A percentile compares a stretch with the other conserved stretches of the same genome.
These are phyloP conservation scores for Papilio aristodemus DNA, from an alignment of 1,140 invertebrate genomes.

Conservation along the genomic window DNA sequence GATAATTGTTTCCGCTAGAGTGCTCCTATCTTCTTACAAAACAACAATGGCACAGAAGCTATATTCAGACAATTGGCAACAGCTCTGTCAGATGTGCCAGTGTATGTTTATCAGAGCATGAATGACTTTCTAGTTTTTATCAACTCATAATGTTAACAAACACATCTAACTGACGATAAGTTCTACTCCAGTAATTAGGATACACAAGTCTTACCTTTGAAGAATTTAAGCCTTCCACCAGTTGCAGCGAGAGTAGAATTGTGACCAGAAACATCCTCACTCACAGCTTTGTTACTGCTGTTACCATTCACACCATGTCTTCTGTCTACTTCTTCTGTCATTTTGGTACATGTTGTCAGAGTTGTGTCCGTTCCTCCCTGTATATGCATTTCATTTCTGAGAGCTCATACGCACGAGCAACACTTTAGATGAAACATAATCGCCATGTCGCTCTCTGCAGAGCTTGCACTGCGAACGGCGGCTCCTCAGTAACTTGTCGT, in stretches of 20 bases:
- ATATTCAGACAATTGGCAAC: constrained; percentile 68
- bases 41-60: constrained; percentile 71
- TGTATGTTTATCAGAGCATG: constrained; percentile 79
- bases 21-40: constrained; percentile 61
- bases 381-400: constrained; percentile 81
- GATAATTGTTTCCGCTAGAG: constrained; percentile 51
- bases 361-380: constrained; percentile 80
- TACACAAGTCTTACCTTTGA: constrained; percentile 78
- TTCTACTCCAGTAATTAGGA: background rate
- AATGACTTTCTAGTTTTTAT: constrained; percentile 78
- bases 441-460: constrained; percentile 66
- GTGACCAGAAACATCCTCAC: constrained; percentile 66
- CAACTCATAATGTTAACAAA: constrained; percentile 28
- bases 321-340: constrained; percentile 84
- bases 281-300: constrained; percentile 78
- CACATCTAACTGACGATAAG: constrained; percentile 1
- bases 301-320: constrained; percentile 84
- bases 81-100: constrained; percentile 66
- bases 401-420: constrained; percentile 69
- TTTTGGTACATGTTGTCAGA: constrained; percentile 85
- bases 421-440: constrained; percentile 66
- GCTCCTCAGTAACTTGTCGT: constrained; percentile 57
- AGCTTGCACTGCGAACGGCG: constrained; percentile 48
- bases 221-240: constrained; percentile 83
- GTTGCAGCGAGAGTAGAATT: constrained; percentile 59